These are phyloP conservation scores for Dendrocincla fuliginosa DNA, from an alignment of 2,797 vertebrate species.

Conservation along the genomic window DNA sequence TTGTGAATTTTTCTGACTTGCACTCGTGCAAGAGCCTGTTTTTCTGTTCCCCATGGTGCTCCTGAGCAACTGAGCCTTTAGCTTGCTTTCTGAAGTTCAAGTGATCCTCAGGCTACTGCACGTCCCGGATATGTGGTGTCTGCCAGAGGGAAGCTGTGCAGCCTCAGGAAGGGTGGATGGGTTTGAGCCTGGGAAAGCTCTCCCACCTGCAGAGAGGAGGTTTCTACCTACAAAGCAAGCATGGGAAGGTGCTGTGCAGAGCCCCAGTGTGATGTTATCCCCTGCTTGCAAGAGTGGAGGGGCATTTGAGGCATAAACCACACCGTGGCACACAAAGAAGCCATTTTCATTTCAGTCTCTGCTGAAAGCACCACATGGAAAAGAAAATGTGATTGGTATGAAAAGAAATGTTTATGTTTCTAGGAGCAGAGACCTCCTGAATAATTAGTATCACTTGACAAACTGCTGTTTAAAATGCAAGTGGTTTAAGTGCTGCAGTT, in stretches of 20 bases:
- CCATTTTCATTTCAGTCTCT: slow-evolving; percentile 25
- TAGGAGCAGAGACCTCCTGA: slow-evolving; percentile 44
- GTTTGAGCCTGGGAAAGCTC: background rate
- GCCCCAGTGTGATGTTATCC: fast-evolving
- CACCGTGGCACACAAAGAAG: background rate
- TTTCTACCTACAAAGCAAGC: background rate
- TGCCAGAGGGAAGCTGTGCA: fast-evolving
- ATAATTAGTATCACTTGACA: slow-evolving; percentile 57
- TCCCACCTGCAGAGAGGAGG: background rate
- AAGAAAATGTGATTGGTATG: slow-evolving; percentile 39
- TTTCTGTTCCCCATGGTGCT: background rate
- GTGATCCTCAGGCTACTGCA: background rate
- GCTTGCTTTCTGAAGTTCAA: background rate
- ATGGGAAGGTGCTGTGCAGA: background rate
- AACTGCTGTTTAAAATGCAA: slow-evolving; percentile 56
- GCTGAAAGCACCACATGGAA: slow-evolving; percentile 14
- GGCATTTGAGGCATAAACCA: background rate
- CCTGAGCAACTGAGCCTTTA: background rate
- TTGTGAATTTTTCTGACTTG: background rate
- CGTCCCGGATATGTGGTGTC: background rate
- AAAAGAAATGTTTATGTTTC: slow-evolving; percentile 51
- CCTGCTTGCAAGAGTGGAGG: background rate
- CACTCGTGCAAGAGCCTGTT: background rate
- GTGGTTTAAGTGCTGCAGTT: slow-evolving; percentile 49
- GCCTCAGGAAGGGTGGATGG: background rate